Evolutionary conservation across 2,797 vertebrate genomes (phyloP).

Genomic region (Platalea minor): DNA sequence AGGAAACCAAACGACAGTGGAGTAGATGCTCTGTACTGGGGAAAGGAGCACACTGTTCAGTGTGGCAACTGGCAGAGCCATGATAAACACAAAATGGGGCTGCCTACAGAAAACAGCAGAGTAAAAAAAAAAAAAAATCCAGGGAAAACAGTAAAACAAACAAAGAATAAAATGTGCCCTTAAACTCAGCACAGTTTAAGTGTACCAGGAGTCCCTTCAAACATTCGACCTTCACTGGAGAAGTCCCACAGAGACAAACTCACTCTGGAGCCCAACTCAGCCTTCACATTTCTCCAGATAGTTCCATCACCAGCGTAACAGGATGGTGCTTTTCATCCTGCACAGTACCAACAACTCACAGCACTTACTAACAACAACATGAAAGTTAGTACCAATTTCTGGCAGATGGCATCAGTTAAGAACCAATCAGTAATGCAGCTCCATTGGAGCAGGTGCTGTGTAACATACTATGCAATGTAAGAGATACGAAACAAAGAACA

Average conservation of each 20-base stretch:
- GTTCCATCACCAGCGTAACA: not conserved
- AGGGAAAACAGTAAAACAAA: not conserved
- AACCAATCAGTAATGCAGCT: not conserved
- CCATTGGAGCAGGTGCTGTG: not conserved
- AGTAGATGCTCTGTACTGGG: not conserved
- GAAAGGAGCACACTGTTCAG: not conserved
- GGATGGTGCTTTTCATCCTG: not conserved
- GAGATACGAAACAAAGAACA: not conserved
- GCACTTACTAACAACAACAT: not conserved
- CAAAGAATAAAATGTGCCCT: not conserved
- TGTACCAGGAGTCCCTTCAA: not conserved
- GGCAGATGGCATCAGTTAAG: not conserved
- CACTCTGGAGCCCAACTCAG: not conserved
- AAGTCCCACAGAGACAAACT: not conserved
- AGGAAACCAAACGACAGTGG: conserved; percentile 20
- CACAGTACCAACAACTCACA: not conserved
- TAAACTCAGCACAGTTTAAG: not conserved
- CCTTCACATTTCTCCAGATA: not conserved
- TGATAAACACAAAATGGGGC: conserved; percentile 29
- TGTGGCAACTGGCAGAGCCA: conserved; percentile 15
- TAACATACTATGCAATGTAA: not conserved
- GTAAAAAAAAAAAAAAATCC: not conserved
- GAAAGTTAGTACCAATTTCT: not conserved
- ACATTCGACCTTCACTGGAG: not conserved
- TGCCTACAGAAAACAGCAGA: conserved; percentile 18